Evolutionary conservation across 1,140 invertebrate species (phyloP).

Genomic region (Aphelinus certus): DNA sequence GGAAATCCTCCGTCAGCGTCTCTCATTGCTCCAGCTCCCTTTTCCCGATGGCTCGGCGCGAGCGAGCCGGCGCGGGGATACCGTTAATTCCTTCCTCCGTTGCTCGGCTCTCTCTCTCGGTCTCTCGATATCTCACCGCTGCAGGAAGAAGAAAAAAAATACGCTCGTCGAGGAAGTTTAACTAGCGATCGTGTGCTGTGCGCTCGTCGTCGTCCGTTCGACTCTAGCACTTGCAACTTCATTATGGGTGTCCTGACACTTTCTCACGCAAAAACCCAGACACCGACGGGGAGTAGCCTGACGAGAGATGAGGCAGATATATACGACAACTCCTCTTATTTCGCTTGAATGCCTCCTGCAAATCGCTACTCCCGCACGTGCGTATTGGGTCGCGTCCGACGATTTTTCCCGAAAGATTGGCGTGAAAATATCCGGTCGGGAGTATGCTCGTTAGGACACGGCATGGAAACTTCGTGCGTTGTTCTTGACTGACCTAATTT

Average conservation of each 20-base stretch:
- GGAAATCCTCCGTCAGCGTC: slow-evolving; percentile 55
- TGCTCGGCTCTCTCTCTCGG: not conserved
- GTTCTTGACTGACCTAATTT: no score
- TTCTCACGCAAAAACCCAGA: not conserved
- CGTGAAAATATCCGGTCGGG: no score
- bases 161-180: not conserved
- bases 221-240: not conserved
- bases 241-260: not conserved
- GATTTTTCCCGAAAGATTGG: no score
- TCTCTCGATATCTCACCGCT: not conserved
- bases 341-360: no score
- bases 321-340: no score
- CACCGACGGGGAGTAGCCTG: no score
- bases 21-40: not conserved
- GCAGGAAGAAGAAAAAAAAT: not conserved
- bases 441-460: no score
- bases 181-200: not conserved
- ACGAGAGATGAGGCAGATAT: no score
- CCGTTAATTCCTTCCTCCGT: slow-evolving; percentile 2
- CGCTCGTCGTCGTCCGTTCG: no score
- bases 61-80: not conserved
- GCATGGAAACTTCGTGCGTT: no score
- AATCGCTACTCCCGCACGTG: no score
- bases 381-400: no score
- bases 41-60: not conserved